Conservation (phyloP, 64 coral and sea anemone species). For the Trachythela sp. region DNA sequence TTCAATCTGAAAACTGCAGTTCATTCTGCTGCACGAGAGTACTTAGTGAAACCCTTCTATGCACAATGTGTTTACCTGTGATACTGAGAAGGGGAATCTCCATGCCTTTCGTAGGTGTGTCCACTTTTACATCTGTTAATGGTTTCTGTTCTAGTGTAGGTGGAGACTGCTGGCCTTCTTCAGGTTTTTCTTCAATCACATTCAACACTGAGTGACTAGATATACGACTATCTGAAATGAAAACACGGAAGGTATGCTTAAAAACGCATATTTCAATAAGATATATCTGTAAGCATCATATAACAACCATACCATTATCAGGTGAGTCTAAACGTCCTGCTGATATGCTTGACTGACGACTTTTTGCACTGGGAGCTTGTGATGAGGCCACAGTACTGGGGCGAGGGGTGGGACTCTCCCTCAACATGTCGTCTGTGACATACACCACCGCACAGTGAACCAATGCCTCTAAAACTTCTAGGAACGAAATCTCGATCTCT, state of each 20-base stretch:
- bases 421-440: conserved; percentile 76
- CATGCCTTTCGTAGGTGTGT: not conserved
- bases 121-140: not conserved
- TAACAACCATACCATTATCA: not conserved
- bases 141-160: not conserved
- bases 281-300: not conserved
- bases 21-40: too few relatives aligned
- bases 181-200: not conserved
- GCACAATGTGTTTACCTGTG: not conserved
- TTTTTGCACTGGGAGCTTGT: conserved; percentile 57
- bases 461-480: conserved; percentile 90
- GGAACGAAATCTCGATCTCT: conserved; percentile 86
- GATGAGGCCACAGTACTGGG: conserved; percentile 57
- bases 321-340: not conserved
- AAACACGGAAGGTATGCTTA: too few relatives aligned
- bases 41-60: too few relatives aligned
- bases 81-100: not conserved
- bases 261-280: too few relatives aligned
- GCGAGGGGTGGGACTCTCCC: conserved; percentile 53
- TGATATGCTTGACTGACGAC: not conserved
- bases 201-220: not conserved
- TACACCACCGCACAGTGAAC: conserved; percentile 77
- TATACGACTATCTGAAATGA: not conserved
- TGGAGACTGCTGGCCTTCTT: not conserved
- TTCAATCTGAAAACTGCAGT: too few relatives aligned